Percentiles rank a stretch among this genome's conserved stretches.
Evolutionary conservation across 2,113 vertebrate species (phyloP).

Genomic region (Petromus typicus): DNA sequence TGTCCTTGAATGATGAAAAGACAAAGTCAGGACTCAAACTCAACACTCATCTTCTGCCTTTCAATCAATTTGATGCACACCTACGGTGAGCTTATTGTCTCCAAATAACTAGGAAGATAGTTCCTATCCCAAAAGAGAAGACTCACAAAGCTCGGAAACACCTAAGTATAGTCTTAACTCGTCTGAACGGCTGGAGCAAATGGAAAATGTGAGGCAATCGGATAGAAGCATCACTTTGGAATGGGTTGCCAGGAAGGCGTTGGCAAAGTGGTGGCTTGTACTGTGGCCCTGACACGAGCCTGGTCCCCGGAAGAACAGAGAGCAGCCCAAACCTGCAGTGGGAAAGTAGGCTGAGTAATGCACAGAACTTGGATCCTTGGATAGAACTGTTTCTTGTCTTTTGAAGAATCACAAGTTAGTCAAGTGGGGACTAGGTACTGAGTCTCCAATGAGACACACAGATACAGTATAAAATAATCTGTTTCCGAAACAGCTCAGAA

Average conservation of each 20-base stretch:
- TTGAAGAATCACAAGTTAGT: not conserved
- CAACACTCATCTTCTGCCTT: not conserved
- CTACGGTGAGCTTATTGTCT: not conserved
- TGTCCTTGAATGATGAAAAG: not conserved
- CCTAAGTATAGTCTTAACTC: not conserved
- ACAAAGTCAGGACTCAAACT: not conserved
- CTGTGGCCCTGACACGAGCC: accelerated
- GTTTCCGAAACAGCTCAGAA: not conserved
- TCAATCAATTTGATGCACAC: accelerated
- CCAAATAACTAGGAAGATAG: not conserved
- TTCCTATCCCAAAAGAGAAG: not conserved
- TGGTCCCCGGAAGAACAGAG: not conserved
- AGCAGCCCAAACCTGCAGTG: accelerated
- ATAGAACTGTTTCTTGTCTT: not conserved
- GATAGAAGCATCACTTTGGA: accelerated
- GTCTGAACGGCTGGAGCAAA: not conserved
- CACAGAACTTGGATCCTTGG: not conserved
- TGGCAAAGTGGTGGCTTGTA: not conserved
- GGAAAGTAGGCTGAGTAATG: accelerated
- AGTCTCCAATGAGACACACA: not conserved
- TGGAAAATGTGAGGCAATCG: accelerated
- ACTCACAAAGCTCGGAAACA: not conserved
- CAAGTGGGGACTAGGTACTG: not conserved
- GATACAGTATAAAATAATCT: not conserved
- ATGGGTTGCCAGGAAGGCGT: not conserved